Conservation (phyloP, 2,113 vertebrate species). For the Guaruba guarouba region DNA sequence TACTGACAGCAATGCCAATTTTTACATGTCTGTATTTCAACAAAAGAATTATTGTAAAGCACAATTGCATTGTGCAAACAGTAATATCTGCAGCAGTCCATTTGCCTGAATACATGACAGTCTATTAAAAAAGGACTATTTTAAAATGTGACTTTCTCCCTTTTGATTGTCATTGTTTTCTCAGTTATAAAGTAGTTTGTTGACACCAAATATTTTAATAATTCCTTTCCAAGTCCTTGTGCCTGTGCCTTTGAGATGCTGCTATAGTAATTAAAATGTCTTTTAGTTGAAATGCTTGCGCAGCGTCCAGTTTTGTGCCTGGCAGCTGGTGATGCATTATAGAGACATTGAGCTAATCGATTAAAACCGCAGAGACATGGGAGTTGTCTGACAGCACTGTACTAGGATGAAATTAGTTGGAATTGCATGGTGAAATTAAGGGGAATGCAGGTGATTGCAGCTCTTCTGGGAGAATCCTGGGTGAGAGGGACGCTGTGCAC, state of each 20-base stretch:
- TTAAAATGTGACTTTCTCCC: constrained; percentile 65
- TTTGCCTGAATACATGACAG: constrained; percentile 68
- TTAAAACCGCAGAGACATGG: constrained; percentile 92
- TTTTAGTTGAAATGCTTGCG: constrained; percentile 83
- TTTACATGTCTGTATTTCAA: constrained; percentile 21
- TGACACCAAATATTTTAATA: constrained; percentile 81
- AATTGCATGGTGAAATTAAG: constrained; percentile 86
- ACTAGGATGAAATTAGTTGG: constrained; percentile 96
- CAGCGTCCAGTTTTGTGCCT: constrained; percentile 83
- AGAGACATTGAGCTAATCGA: constrained; percentile 94
- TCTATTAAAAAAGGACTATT: constrained; percentile 57
- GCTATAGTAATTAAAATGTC: constrained; percentile 91
- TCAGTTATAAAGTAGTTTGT: constrained; percentile 75
- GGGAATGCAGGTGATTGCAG: constrained; percentile 87
- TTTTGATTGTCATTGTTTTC: constrained; percentile 72
- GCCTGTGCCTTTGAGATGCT: constrained; percentile 81
- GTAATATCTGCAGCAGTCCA: constrained; percentile 1
- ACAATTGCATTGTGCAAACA: constrained; percentile 39
- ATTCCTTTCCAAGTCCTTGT: constrained; percentile 79
- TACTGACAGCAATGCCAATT: background rate
- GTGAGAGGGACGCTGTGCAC: constrained; percentile 80
- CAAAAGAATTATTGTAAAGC: constrained; percentile 22
- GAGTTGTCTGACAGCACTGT: constrained; percentile 93
- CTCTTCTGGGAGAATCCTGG: constrained; percentile 83
- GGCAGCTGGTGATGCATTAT: constrained; percentile 93